Evolutionary conservation across 2,113 vertebrate genomes (phyloP), one percentile per base, ranked within the genome.

Genomic region (Myanophis thanlyinensis): DNA sequence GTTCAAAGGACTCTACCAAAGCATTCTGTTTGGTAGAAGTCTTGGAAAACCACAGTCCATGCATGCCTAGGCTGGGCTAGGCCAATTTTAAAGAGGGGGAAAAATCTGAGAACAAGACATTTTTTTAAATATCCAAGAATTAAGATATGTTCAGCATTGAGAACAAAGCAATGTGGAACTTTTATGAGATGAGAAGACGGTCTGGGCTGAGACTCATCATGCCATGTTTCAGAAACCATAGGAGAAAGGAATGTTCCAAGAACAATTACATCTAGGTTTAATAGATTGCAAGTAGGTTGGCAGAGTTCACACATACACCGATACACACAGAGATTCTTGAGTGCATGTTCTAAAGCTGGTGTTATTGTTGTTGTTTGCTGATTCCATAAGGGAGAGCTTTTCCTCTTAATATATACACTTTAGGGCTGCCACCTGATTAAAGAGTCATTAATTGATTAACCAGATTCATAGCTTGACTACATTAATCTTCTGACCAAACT

Each of bases 191-290:
- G 56, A 27, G 47, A 59, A 23, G 11, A 62, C 11, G 10, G 27
- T 47, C 5, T 7, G 6, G 27, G 7, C 0, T 56, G 46, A 1
- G 7, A 20, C 7, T 0, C 15, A 18, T 9, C 0, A 6, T 48
- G 1, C n/a, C 2, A 30, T 10, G 10, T 20, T 51, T 23, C 47
- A 35, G 25, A 62, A 9, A 5, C 13, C 48, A 48, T 4, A 51
- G 5, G 5, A 23, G 46, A 27, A 89, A 22, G 30, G 2, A 30
- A 18, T 56, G n/a, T 46, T 59, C 0, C 4, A 27, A 25, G 22
- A 89, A 13, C 53, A 47, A 44, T 40, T 6, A 22, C 1, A 10
- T 49, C 3, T 87, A 87, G n/a, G 85, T 30, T 59, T 59, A 59
- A 59, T 25, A 30, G 56, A 30, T 27, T 30, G 56, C 9, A 59